Evolutionary conservation across 2,888 invertebrate genomes (phyloP), one percentile per base, ranked within the genome.

Genomic region (Cosmia pyralina): DNA sequence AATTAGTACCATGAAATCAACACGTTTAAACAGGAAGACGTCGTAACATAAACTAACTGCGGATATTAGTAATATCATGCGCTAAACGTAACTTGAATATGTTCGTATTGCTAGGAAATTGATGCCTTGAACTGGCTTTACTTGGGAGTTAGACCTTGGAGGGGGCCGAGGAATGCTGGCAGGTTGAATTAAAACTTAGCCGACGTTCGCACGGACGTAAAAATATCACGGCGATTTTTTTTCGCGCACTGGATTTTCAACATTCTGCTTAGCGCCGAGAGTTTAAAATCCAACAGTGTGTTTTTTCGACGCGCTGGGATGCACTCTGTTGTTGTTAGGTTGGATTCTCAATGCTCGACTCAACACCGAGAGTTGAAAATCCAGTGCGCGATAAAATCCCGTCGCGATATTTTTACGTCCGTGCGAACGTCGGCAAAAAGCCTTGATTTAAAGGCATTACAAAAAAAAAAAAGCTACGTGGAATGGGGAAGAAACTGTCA

Each of bases 1-100:
- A 68, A 79, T 82, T 72, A 63, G 41, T 17, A 58, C 72, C 71
- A 72, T 82, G 83, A 77, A 77, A 82, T 82, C 60, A 71, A 71
- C 68, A 71, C 59, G 57, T 55, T 71, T 17, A 55, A 41, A 62
- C 78, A 71, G 83, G 78, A 82, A 79, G 59, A n/a, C 63, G 52
- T 41, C 63, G 55, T 55, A 63, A 63, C 41, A 44, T 55, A 65
- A 77, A 64, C 58, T 59, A 38, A 38, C 67, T 59, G 62, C 50
- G 64, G 64, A 65, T 68, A 82, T 68, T 75, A 77, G 67, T 34
- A 66, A 59, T 71, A 65, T 28, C 3, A 28, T 52, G 22, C 59
- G 77, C 38, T 68, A 64, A 82, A 55, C 63, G 57, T 65, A 53
- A 58, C 68, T 66, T 60, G 63, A 38, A 46, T 28, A 52, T 48